Percentiles rank a stretch among this genome's conserved stretches.
phyloP scores from a whole-genome alignment of 2,888 invertebrate species.

The Lacanobia wlatinum region DNA sequence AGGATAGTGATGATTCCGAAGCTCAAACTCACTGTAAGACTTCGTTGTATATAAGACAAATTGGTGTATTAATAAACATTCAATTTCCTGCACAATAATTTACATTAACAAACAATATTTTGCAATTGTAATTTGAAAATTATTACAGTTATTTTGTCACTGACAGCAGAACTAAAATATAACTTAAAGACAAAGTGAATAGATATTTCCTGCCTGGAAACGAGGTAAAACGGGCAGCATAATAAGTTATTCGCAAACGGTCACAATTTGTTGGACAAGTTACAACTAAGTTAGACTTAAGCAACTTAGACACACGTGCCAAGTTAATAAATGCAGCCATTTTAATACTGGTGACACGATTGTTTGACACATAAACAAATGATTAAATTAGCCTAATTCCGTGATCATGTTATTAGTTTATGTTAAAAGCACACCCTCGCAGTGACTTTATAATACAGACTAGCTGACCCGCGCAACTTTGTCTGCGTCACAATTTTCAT shows the following conservation, averaged over 20 bases:
- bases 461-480: no score
- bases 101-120: neutral
- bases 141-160: constrained; percentile 18
- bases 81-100: neutral
- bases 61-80: neutral
- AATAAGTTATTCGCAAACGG: constrained; percentile 39
- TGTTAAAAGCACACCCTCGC: neutral
- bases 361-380: constrained; percentile 40
- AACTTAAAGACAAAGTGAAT: constrained; percentile 33
- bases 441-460: neutral
- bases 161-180: constrained; percentile 33
- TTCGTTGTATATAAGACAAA: neutral
- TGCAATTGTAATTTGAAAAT: neutral
- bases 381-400: constrained; percentile 32
- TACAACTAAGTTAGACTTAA: constrained; percentile 15
- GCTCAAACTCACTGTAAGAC: no score
- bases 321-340: constrained; percentile 31
- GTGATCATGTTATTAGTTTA: constrained; percentile 14
- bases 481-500: no score
- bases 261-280: constrained; percentile 36
- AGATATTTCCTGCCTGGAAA: constrained; percentile 42
- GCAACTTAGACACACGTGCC: constrained; percentile 17
- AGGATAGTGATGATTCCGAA: no score
- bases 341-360: constrained; percentile 49
- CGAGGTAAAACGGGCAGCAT: constrained; percentile 17